Base-by-base conservation (phyloP, 2,113 vertebrate genomes). In the Burhinus bistriatus region DNA sequence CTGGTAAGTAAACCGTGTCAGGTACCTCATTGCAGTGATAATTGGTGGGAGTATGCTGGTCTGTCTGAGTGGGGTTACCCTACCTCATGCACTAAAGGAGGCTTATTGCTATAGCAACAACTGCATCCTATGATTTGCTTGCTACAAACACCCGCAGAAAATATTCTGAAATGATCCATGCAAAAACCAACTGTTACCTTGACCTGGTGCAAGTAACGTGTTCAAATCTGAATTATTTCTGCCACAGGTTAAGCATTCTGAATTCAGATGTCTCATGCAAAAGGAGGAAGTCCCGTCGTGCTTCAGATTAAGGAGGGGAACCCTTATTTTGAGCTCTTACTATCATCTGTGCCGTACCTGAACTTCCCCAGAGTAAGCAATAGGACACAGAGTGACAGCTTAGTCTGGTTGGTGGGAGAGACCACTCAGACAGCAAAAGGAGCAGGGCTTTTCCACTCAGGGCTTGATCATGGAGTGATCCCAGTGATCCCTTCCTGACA, bases 101-200 rank as follows among this genome's bases (percentile, higher is more conserved):
- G 64, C 54, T 96, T 75, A 97, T 97, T 94, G 95, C 97, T 97
- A 98, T 95, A 91, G 97, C 95, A 97, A 98, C 95, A 96, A 68
- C 92, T 55, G 38, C 68, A 95, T 95, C 90, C 91, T 95, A 52
- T 91, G 71, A 82, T 95, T 90, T 85, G 57, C 73, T 81, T 89
- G 75, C 91, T 88, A 62, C 9, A 91, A 93, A 88, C 65, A 81
- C 90, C 52, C 0, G 0, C 70, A 92, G 90, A 84, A 71, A 90
- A 81, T 69, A 75, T 82, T 90, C 79, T 94, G 87, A 95, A 93
- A 71, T 2, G 21, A 96, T 88, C 70, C 83, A 59, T 69, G 81
- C 71, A 62, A 92, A 69, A 90, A 58, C 29, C 75, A 81, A 62
- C 61, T 34, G 64, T 51, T 88, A 82, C 36, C 45, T 88, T 92